Evolutionary conservation across 2,888 invertebrate genomes (phyloP), one percentile per base, ranked within the genome.

Genomic region (Chymomyza caudatula): DNA sequence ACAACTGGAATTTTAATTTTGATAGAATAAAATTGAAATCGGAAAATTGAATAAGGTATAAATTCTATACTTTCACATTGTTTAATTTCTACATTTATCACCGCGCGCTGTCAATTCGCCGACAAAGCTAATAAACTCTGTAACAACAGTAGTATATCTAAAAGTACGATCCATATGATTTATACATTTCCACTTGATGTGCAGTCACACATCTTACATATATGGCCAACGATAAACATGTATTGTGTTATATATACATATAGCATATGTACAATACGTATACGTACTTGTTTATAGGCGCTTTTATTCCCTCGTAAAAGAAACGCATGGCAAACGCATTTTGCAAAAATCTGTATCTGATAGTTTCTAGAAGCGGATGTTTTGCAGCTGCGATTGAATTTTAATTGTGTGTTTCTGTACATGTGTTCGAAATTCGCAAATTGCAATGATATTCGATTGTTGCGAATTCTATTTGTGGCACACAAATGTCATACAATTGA

Each of bases 261-360:
- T 37, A 11, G 11, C 11, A 37, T 2, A 37, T 37, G 29, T 37
- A 37, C 29, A 37, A 37, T 37, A 11, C 11, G 11, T 2, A 37
- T 37, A 5, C 1, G 1, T 37, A 37, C 29, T 37, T 37, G 29
- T 37, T 37, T 37, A 37, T 37, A 37, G 29, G 29, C 29, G 11
- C 2, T 37, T 37, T 37, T 37, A 37, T 37, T 11, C 29, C 1
- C 29, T 37, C 29, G 29, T 37, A 37, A 62, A 43, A 53, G 59
- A 44, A 71, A 62, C 73, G 75, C 73, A 78, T 67, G 59, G 53
- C 22, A 61, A 54, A 55, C 47, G 47, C 47, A 47, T 15, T 17
- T 37, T 37, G 29, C 29, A 37, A 53, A 65, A 63, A 77, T 82
- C 76, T 76, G 77, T 82, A 74, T 66, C 83, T 83, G 71, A 80